These are phyloP conservation scores for Elegia similella DNA, from an alignment of 2,888 invertebrate species.

Conservation along the genomic window DNA sequence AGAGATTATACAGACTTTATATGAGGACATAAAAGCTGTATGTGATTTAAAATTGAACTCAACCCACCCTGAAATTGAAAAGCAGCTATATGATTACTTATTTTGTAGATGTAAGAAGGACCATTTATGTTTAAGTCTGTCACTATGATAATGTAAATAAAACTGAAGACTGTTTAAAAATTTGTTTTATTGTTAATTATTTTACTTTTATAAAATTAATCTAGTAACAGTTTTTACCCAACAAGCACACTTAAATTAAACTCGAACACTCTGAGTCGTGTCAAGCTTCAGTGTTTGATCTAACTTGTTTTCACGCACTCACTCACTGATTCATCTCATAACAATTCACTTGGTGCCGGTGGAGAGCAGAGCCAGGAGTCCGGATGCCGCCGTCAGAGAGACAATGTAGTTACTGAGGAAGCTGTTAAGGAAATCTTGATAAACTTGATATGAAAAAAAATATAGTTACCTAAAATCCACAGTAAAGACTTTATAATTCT, in stretches of 20 bases:
- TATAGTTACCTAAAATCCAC: not conserved
- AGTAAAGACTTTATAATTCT: not conserved
- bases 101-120: slow-evolving; percentile 35
- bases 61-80: slow-evolving; percentile 64
- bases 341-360: slow-evolving; percentile 88
- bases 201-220: slow-evolving; percentile 54
- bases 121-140: slow-evolving; percentile 49
- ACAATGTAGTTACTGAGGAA: slow-evolving; percentile 91
- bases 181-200: slow-evolving; percentile 64
- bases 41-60: slow-evolving; percentile 56
- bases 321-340: slow-evolving; percentile 27
- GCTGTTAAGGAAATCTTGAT: slow-evolving; percentile 26
- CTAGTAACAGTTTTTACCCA: slow-evolving; percentile 40
- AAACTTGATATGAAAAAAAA: slow-evolving; percentile 9
- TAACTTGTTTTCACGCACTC: slow-evolving; percentile 32
- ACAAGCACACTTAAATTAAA: slow-evolving; percentile 20
- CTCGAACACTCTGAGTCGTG: slow-evolving; percentile 17
- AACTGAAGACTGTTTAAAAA: slow-evolving; percentile 56
- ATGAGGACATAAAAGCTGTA: slow-evolving; percentile 48
- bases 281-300: slow-evolving; percentile 13
- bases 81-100: slow-evolving; percentile 48
- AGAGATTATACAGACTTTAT: slow-evolving; percentile 22
- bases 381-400: slow-evolving; percentile 94
- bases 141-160: slow-evolving; percentile 68
- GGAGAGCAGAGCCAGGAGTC: slow-evolving; percentile 96